phyloP scores from a whole-genome alignment of 2,888 invertebrate species.

The Acrobeloides nanus region DNA sequence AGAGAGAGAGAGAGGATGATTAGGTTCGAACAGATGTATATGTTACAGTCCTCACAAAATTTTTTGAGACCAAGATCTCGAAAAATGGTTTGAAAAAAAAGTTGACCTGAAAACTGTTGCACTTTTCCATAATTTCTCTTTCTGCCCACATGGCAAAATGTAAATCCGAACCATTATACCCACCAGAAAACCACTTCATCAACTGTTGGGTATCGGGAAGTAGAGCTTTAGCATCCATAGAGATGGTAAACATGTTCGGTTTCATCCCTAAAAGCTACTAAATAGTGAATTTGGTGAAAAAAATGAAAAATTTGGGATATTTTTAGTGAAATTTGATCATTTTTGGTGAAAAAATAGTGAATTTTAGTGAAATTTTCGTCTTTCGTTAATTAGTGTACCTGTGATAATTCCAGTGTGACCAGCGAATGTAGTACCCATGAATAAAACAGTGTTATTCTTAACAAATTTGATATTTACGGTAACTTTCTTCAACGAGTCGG shows the following conservation, averaged over 20 bases:
- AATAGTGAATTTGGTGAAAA: no score
- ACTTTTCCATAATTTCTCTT: conserved; percentile 32
- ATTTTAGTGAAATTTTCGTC: no score
- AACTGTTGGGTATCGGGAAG: conserved; percentile 30
- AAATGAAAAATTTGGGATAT: no score
- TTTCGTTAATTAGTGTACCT: conserved; percentile 35
- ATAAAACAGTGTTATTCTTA: conserved; percentile 30
- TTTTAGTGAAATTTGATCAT: no score
- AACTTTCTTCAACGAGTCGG: conserved; percentile 30
- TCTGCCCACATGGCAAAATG: conserved; percentile 41
- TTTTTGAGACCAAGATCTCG: no score
- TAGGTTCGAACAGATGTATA: no score
- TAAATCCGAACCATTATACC: conserved; percentile 15
- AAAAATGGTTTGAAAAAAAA: no score
- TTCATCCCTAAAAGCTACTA: conserved; percentile 33
- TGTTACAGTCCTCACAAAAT: no score
- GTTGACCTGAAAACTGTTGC: conserved; percentile 13
- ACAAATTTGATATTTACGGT: conserved; percentile 38
- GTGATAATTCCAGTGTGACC: conserved; percentile 40
- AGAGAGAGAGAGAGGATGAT: no score
- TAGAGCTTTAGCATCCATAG: conserved; percentile 41
- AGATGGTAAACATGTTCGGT: conserved; percentile 31
- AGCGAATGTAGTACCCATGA: conserved; percentile 42
- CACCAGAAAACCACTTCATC: conserved; percentile 30
- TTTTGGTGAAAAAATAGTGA: no score